Percentiles rank a stretch among this genome's conserved stretches.
Conservation (phyloP, 2,797 vertebrate species). For the Spondyliosoma cantharus region DNA sequence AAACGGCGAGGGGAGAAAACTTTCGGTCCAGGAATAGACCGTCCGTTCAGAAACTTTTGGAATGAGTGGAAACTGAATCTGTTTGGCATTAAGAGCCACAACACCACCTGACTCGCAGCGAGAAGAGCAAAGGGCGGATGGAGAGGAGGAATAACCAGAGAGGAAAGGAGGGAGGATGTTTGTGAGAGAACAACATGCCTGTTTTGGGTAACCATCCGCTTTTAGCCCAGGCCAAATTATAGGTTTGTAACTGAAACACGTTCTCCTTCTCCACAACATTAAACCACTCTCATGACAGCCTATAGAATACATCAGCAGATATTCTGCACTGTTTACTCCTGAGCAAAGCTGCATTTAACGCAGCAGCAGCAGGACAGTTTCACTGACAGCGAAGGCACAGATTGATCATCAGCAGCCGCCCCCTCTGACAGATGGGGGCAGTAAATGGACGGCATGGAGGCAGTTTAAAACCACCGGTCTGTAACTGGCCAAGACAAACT, state of each 20-base stretch:
- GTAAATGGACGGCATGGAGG: no score
- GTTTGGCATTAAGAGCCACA: conserved; percentile 33
- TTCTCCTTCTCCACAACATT: background rate
- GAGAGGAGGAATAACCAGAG: background rate
- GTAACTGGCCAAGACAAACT: background rate
- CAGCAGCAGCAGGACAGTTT: background rate
- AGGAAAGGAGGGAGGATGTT: background rate
- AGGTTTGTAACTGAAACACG: conserved; percentile 11
- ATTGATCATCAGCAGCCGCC: background rate
- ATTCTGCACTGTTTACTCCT: background rate
- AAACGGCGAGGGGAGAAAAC: background rate
- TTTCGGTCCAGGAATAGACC: conserved; percentile 12
- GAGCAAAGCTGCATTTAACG: background rate
- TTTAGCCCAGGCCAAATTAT: conserved; percentile 6
- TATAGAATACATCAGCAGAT: background rate
- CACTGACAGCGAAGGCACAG: background rate
- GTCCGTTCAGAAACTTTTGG: conserved; percentile 8
- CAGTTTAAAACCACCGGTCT: background rate
- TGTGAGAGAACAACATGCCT: background rate
- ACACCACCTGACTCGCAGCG: conserved; percentile 13
- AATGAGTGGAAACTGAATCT: conserved; percentile 39
- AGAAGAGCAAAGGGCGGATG: background rate
- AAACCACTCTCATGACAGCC: background rate
- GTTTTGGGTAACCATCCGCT: background rate
- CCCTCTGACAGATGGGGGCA: background rate